These are phyloP conservation scores for Caerostris darwini DNA, from an alignment of 1,140 invertebrate species.

Conservation along the genomic window DNA sequence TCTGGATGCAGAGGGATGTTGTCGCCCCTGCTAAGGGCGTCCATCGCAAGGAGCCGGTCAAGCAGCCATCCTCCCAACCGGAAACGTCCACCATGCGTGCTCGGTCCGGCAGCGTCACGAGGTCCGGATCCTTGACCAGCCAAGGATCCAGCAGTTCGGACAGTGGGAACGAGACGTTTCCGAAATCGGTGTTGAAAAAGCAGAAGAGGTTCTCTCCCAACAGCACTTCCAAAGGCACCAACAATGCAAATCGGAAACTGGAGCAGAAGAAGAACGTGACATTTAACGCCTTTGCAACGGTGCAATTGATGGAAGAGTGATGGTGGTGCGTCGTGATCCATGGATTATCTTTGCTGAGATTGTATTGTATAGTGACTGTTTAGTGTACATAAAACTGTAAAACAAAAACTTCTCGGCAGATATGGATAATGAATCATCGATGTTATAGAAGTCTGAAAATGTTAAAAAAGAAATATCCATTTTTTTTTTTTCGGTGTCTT, in stretches of 20 bases:
- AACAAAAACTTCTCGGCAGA: neutral
- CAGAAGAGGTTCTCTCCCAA: constrained; percentile 45
- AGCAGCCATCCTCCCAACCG: neutral
- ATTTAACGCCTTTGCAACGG: constrained; percentile 76
- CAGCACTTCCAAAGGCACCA: constrained; percentile 12
- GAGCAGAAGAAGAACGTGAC: constrained; percentile 77
- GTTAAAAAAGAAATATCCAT: neutral
- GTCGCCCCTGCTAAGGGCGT: neutral
- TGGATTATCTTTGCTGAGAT: neutral
- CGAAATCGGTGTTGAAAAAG: constrained; percentile 77
- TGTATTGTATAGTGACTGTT: neutral
- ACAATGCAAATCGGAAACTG: constrained; percentile 1
- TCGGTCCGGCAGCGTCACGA: constrained; percentile 57
- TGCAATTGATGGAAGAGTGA: constrained; percentile 78
- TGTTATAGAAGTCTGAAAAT: neutral
- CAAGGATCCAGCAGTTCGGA: constrained; percentile 73
- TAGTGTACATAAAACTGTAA: constrained; percentile 16
- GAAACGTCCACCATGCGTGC: neutral
- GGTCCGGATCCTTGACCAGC: constrained; percentile 77
- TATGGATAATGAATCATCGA: neutral
- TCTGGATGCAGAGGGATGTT: constrained; percentile 72
- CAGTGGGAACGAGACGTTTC: constrained; percentile 68
- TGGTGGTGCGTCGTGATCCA: neutral
- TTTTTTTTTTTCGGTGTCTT: neutral
- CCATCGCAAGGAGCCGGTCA: neutral